Base-by-base conservation (phyloP, 2,113 vertebrate species). In the Podarcis cretensis region DNA sequence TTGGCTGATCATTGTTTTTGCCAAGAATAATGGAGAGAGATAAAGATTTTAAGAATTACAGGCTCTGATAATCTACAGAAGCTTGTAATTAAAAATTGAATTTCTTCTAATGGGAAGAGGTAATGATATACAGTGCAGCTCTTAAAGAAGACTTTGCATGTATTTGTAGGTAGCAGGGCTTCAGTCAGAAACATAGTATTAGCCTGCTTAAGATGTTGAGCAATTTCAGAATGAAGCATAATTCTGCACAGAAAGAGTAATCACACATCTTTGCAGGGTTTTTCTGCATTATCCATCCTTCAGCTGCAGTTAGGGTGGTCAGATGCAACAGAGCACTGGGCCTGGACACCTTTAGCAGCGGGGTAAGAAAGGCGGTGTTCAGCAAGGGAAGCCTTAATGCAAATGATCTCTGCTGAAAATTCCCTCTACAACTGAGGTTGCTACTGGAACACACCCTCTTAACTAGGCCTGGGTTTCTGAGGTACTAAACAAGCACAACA, bases 71-170 rank as follows among this genome's bases (percentile, higher is more conserved):
- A 75, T 35, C 54, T 84, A 0, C 0, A 1, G 89, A 84, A n/a
- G 78, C 35, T 75, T 13, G 0, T 57, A 82, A 81, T 84, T 79
- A 89, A 91, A 91, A 91, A 12, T 5, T 82, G 25, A 65, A 91
- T 91, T 88, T 91, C 87, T 84, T 63, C 57, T 43, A 66, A 78
- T 90, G 83, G 40, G 68, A 85, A 0, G 18, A 73, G 88, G 54
- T 25, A 21, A 57, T 3, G 76, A 65, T 20, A 80, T 89, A 88
- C 81, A 0, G 0, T 35, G 12, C 37, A 89, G 6, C 54, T 90
- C 84, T 88, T 8, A n/a, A 88, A 80, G 83, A 86, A 86, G 48
- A 35, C 54, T 92, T 87, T 86, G 48, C 18, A 25, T 88, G 81
- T 85, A 1, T 87, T 87, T 87, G 13, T n/a, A 10, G 10, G 13